Base-by-base conservation (phyloP, 2,797 vertebrate genomes). In the Phrynocephalus vlangalii region DNA sequence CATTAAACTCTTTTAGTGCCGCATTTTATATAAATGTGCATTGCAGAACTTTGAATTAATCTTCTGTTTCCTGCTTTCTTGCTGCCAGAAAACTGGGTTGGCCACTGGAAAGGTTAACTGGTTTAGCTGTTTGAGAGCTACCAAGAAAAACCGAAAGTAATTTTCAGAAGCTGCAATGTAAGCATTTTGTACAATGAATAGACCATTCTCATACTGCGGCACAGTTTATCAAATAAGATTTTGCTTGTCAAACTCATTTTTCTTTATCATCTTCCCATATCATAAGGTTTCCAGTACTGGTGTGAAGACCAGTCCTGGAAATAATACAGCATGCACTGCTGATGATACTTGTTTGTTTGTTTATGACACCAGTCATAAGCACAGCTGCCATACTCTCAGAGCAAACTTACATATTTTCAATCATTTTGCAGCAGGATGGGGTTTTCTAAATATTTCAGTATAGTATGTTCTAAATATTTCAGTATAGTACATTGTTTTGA, bases 1-100 rank as follows among this genome's bases (percentile, higher is more conserved):
- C 24, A 56, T 83, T 87, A 77, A 77, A 44, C 18, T 20, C 66
- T 81, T 87, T 67, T 33, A 75, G 13, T 30, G 80, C 67, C 63
- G 10, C 16, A 1, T 48, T 76, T 52, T 20, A 33, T 26, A 82
- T 30, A 38, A 33, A 68, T 77, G 56, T 81, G 26, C 73, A 71
- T 73, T n/a, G 16, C 22, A 24, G 44, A 81, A 6, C 24, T 66
- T 72, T 60, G 24, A 44, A 72, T 22, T 73, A 73, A 80, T n/a
- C 77, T 80, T 80, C 4, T 28, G 44, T 82, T 82, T 76, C 48
- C 56, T 28, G 38, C 56, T 68, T 26, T 68, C 60, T 28, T 20
- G 20, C 10, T 52, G 38, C 68, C 4, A 28, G n/a, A 20, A 52
- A 76, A 50, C 3, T 30, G 15, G 38, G 10, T 67, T 48, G 72